phyloP scores from a whole-genome alignment of 2,888 invertebrate species.

The Drosophila yooni region DNA sequence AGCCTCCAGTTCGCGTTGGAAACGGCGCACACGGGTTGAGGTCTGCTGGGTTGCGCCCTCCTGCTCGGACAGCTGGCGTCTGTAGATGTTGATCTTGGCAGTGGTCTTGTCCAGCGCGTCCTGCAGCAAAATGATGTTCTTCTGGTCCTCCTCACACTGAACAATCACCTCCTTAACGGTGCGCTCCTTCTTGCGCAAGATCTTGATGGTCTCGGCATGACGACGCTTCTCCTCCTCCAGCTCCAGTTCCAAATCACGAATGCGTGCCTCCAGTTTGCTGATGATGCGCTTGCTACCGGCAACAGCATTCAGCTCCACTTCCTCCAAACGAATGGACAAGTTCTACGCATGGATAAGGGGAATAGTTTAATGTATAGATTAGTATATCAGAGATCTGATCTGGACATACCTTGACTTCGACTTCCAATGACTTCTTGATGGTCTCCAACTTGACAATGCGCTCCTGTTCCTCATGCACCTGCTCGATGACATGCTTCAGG shows the following conservation, averaged over 20 bases:
- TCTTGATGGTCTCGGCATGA: constrained; percentile 98
- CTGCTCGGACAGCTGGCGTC: constrained; percentile 97
- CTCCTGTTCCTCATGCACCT: constrained; percentile 97
- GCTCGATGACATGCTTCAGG: constrained; percentile 96
- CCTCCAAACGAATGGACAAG: constrained; percentile 95
- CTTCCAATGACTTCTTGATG: constrained; percentile 98
- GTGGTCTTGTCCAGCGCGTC: constrained; percentile 94
- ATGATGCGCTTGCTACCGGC: constrained; percentile 98
- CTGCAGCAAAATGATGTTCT: constrained; percentile 96
- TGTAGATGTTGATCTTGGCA: constrained; percentile 96
- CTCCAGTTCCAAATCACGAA: constrained; percentile 97
- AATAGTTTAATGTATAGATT: not conserved
- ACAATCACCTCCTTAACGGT: constrained; percentile 97
- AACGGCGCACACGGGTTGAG: constrained; percentile 97
- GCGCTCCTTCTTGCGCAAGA: constrained; percentile 99
- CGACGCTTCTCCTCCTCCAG: constrained; percentile 98
- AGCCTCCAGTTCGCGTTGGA: constrained; percentile 99
- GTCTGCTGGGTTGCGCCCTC: constrained; percentile 96
- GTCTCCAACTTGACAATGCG: constrained; percentile 98
- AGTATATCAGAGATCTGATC: fast-evolving
- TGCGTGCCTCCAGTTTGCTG: constrained; percentile 97
- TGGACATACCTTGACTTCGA: constrained; percentile 93
- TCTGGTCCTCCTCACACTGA: constrained; percentile 98
- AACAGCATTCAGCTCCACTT: constrained; percentile 98
- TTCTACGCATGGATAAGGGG: constrained; percentile 86